Conservation (phyloP, 2,888 invertebrate species). For the Troides oblongomaculatus region DNA sequence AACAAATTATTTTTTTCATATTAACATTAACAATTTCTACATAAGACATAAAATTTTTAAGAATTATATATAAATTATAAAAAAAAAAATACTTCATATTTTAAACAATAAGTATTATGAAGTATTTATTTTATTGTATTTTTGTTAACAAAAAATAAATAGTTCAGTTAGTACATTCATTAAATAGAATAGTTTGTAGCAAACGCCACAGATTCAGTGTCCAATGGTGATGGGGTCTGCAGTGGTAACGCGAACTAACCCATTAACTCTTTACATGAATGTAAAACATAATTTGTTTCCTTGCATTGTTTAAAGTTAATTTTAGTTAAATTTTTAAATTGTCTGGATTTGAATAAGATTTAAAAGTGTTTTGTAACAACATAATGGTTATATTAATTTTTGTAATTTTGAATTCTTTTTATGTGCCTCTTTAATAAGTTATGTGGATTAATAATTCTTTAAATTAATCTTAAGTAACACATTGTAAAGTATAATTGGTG, state of each 20-base stretch:
- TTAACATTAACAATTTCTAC: too few relatives aligned
- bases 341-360: background rate
- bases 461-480: background rate
- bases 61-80: too few relatives aligned
- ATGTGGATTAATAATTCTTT: background rate
- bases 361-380: background rate
- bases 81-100: too few relatives aligned
- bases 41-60: too few relatives aligned
- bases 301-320: background rate
- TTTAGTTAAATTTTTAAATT: background rate
- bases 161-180: too few relatives aligned
- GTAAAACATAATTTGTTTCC: background rate
- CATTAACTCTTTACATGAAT: too few relatives aligned
- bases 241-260: too few relatives aligned
- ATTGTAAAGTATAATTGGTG: constrained; percentile 1
- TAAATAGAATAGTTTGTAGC: too few relatives aligned
- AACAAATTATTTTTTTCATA: background rate
- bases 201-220: too few relatives aligned
- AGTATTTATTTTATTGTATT: background rate
- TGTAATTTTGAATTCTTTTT: background rate
- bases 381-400: background rate
- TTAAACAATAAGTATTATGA: background rate
- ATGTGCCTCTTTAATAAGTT: background rate
- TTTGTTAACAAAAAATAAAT: too few relatives aligned
- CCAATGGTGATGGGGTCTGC: too few relatives aligned